phyloP scores from a whole-genome alignment of 2,888 invertebrate genomes.

The Arctia plantaginis region DNA sequence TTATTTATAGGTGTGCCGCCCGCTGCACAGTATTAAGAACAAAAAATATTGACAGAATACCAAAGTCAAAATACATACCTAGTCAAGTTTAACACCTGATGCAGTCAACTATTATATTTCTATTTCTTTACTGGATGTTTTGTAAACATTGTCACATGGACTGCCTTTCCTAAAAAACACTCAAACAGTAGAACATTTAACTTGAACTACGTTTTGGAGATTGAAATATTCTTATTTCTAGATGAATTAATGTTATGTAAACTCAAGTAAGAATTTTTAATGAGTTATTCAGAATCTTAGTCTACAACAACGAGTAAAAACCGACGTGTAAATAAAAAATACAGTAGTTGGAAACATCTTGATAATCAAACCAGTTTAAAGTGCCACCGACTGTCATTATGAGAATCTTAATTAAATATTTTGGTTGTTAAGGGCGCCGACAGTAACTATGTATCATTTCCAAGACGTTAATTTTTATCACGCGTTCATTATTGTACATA shows the following conservation, averaged over 20 bases:
- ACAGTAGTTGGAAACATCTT: constrained; percentile 31
- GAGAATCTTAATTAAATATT: constrained; percentile 68
- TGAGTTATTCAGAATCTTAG: background rate
- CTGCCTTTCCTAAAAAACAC: background rate
- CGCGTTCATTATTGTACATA: constrained; percentile 53
- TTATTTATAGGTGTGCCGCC: background rate
- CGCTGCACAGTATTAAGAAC: background rate
- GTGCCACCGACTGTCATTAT: constrained; percentile 54
- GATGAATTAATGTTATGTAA: background rate
- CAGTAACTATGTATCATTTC: constrained; percentile 71
- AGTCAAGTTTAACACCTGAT: background rate
- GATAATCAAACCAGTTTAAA: constrained; percentile 54
- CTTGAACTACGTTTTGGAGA: background rate
- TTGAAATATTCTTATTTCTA: background rate
- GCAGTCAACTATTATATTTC: too few relatives aligned
- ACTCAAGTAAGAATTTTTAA: constrained; percentile 7
- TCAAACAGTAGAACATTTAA: background rate
- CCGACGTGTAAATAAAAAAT: constrained; percentile 33
- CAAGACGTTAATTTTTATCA: constrained; percentile 75
- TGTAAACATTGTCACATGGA: background rate
- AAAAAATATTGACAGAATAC: background rate
- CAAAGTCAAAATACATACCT: background rate
- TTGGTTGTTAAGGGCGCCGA: constrained; percentile 65
- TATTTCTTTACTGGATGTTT: background rate
- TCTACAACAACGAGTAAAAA: constrained; percentile 3